Evolutionary conservation across 2,888 invertebrate genomes (phyloP).

Genomic region (Abrostola tripartita): DNA sequence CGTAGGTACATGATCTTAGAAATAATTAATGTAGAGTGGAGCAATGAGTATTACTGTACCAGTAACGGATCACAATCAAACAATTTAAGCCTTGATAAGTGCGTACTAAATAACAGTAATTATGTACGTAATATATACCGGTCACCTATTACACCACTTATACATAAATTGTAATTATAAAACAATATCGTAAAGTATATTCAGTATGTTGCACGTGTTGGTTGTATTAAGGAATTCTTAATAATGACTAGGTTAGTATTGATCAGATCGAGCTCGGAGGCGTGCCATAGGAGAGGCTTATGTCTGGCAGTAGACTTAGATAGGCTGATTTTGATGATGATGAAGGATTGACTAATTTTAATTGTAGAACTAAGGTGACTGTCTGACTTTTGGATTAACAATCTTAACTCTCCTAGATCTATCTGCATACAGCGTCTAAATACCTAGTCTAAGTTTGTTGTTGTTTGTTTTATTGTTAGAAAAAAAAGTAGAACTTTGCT

Average conservation of each 20-base stretch:
- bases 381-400: too few relatives aligned
- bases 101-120: conserved; percentile 52
- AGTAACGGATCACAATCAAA: conserved; percentile 44
- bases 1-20: too few relatives aligned
- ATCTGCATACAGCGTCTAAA: too few relatives aligned
- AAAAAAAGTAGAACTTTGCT: conserved; percentile 1
- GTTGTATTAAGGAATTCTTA: neutral
- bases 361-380: too few relatives aligned
- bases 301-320: too few relatives aligned
- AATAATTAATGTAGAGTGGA: neutral
- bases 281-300: too few relatives aligned
- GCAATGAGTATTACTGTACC: neutral
- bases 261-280: neutral
- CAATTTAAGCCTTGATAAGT: conserved; percentile 46
- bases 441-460: neutral
- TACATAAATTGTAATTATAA: conserved; percentile 69
- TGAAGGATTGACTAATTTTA: too few relatives aligned
- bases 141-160: conserved; percentile 20
- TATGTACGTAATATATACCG: conserved; percentile 37
- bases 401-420: too few relatives aligned
- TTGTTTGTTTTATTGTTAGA: neutral
- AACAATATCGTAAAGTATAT: conserved; percentile 61
- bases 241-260: neutral
- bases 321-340: too few relatives aligned
- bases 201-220: conserved; percentile 2